Evolutionary conservation across 2,797 vertebrate genomes (phyloP), one percentile per base, ranked within the genome.

Genomic region (Myripristis murdjan): DNA sequence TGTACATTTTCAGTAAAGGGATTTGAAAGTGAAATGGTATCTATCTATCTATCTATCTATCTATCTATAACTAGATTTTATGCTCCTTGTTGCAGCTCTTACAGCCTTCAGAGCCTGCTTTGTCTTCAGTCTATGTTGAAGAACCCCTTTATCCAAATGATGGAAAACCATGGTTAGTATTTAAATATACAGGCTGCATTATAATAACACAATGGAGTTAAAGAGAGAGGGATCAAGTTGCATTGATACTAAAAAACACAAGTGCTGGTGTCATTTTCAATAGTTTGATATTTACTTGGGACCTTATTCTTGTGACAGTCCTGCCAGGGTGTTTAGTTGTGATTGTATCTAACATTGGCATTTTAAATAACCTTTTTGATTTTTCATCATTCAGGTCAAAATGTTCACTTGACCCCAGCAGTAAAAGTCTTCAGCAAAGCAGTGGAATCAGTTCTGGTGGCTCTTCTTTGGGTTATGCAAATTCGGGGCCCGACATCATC

Each of bases 321-420:
- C 24, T 53, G 23, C 53, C 15, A 53, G 51, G 5, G 15, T 23
- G 11, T 23, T 16, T 43, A 41, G 1, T 14, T 41, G 20, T 16
- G 11, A 24, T 58, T 24, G 18, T 14, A 41, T 23, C 39, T 20
- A n/a, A 0, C 4, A 22, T 39, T 24, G 0, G 0, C 8, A 10
- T 15, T 53, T 49, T 68, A 4, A 63, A 8, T 35, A 64, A 73
- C 2, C 5, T 23, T 16, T 10, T 15, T 23, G 0, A 62, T n/a
- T 59, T 61, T 7, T 89, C 37, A 71, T 18, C 70, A 0, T 68
- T 76, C 72, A 93, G 91, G 83, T 66, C 10, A 0, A 82, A 79
- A 31, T 72, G 1, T 7, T 69, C 39, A 1, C 44, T n/a, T 0
- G 60, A 79, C 79, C 57, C 0, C 0, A 70, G 65, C 69, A 47